phyloP scores from a whole-genome alignment of 2,797 vertebrate species.

The Phoeniculus purpureus region DNA sequence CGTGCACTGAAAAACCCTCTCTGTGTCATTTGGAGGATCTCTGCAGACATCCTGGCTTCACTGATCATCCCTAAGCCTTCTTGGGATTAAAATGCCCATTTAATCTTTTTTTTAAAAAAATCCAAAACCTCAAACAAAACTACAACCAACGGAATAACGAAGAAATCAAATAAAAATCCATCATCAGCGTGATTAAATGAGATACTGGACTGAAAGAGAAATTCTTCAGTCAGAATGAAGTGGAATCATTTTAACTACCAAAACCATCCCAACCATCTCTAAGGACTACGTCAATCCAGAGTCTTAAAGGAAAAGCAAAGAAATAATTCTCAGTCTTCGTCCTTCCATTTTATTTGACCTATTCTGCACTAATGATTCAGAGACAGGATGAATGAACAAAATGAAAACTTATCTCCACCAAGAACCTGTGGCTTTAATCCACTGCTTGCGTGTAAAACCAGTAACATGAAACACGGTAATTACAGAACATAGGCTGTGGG shows the following conservation, averaged over 20 bases:
- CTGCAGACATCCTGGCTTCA: constrained; percentile 7
- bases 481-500: background rate
- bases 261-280: background rate
- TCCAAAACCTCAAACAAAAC: background rate
- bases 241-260: background rate
- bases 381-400: background rate
- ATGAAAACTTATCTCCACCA: background rate
- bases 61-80: constrained; percentile 57
- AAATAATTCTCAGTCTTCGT: background rate
- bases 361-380: background rate
- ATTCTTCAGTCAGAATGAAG: background rate
- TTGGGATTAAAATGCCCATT: constrained; percentile 59
- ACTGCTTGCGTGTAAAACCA: background rate
- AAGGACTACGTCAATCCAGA: background rate
- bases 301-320: background rate
- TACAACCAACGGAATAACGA: background rate
- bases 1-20: background rate
- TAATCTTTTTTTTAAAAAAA: background rate
- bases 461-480: constrained; percentile 26
- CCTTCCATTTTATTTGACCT: background rate
- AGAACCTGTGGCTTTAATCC: background rate
- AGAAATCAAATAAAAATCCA: background rate
- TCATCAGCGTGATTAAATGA: background rate
- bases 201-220: background rate
- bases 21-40: constrained; percentile 8